Evolutionary conservation across 2,797 vertebrate genomes (phyloP).

Genomic region (Oryzias dopingdopingensis): DNA sequence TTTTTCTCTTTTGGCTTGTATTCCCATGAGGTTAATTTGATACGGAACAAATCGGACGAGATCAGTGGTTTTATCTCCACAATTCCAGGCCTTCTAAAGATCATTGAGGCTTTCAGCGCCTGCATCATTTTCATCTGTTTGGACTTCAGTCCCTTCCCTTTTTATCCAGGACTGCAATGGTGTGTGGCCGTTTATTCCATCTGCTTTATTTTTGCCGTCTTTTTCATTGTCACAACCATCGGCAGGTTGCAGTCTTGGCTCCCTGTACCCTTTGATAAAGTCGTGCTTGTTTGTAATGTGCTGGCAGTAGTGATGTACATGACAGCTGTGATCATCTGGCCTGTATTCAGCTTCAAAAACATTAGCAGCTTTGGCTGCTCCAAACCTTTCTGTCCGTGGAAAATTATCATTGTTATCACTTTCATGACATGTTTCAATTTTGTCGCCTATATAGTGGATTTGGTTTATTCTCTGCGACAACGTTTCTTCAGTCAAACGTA

Average conservation of each 20-base stretch:
- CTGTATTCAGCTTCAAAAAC: conserved; percentile 74
- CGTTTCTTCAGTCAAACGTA: conserved; percentile 69
- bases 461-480: conserved; percentile 79
- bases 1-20: conserved; percentile 81
- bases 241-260: conserved; percentile 72
- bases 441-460: conserved; percentile 81
- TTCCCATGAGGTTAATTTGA: conserved; percentile 77
- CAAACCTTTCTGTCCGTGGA: conserved; percentile 17
- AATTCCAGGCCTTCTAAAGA: conserved; percentile 84
- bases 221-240: conserved; percentile 81
- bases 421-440: conserved; percentile 85
- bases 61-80: conserved; percentile 85
- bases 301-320: conserved; percentile 83
- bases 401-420: conserved; percentile 71
- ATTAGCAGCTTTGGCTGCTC: conserved; percentile 1
- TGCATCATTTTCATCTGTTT: conserved; percentile 84
- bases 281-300: conserved; percentile 76
- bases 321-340: conserved; percentile 83
- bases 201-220: conserved; percentile 80
- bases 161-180: conserved; percentile 70
- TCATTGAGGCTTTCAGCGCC: conserved; percentile 85
- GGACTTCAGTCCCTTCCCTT: accelerated
- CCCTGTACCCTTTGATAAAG: conserved; percentile 74
- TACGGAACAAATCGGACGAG: conserved; percentile 77
- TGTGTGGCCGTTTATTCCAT: conserved; percentile 83